These are phyloP conservation scores for Drosophila testacea DNA, from an alignment of 2,888 invertebrate species.

Conservation along the genomic window DNA sequence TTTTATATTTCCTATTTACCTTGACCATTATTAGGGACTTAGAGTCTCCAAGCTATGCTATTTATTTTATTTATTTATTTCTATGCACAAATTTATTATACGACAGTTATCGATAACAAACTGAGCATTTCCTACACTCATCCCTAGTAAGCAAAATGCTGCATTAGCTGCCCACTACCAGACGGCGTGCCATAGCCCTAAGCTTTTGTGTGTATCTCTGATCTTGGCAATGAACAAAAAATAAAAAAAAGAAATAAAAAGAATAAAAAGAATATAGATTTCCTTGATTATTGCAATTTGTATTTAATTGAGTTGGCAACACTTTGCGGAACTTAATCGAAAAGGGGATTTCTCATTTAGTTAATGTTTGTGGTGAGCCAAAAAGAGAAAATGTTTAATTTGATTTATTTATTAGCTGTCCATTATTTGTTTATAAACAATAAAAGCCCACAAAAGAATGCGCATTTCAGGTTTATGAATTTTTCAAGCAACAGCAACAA, in stretches of 20 bases:
- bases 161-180: too few relatives aligned
- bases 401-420: slow-evolving; percentile 79
- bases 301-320: slow-evolving; percentile 16
- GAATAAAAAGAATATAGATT: background rate
- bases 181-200: slow-evolving; percentile 1
- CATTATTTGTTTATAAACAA: slow-evolving; percentile 80
- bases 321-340: slow-evolving; percentile 23
- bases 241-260: background rate
- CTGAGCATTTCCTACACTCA: background rate
- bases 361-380: slow-evolving; percentile 23
- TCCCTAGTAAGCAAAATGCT: background rate
- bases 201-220: slow-evolving; percentile 30
- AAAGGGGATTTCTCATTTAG: slow-evolving; percentile 14
- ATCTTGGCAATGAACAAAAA: slow-evolving; percentile 16
- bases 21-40: too few relatives aligned
- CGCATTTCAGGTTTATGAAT: slow-evolving; percentile 77
- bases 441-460: slow-evolving; percentile 68
- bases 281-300: background rate
- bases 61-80: too few relatives aligned
- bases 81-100: too few relatives aligned
- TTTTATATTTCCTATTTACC: too few relatives aligned
- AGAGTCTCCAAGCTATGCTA: too few relatives aligned
- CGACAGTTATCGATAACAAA: too few relatives aligned
- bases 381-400: slow-evolving; percentile 50
- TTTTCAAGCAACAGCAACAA: slow-evolving; percentile 57